Evolutionary conservation across 2,113 vertebrate species (phyloP), one percentile per base, ranked within the genome.

Genomic region (Esox niger): DNA sequence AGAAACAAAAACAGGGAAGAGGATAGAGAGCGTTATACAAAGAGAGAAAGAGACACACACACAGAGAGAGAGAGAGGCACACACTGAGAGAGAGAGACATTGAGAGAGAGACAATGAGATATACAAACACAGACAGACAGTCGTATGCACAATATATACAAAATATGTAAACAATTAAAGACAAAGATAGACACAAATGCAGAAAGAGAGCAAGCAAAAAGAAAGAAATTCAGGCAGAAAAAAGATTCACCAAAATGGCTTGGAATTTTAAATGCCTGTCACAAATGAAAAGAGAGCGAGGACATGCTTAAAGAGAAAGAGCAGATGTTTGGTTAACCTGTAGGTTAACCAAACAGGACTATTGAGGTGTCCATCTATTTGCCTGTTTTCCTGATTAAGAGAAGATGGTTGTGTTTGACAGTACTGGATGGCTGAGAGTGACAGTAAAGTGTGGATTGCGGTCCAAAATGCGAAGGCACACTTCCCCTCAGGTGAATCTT

Each of bases 371-470:
- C 70, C 77, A 78, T 80, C 72, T 66, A 74, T 11, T 23, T 21
- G 49, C 74, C 30, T 57, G 76, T 61, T n/a, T n/a, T n/a, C n/a
- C 60, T 73, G 73, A 73, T 79, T 82, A 85, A 81, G 79, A 85
- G 75, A 73, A 76, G 75, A 66, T 86, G 70, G 80, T 86, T 74
- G 79, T 70, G 80, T 73, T 73, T 75, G 61, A 68, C 73, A 82
- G 84, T 71, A 83, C 76, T 74, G 77, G 83, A 80, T 80, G 80
- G 74, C 77, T 73, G 74, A 79, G 60, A 15, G 61, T 55, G 73
- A 75, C 74, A 74, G 82, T 65, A 74, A 79, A 78, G 75, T 87
- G 83, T 80, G 88, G 87, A 87, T 87, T 86, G 82, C 74, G 68
- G 64, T 82, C n/a, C n/a, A n/a, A n/a, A n/a, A n/a, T n/a, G n/a